Evolutionary conservation across 2,797 vertebrate species (phyloP), one percentile per base, ranked within the genome.

Genomic region (Lates japonicus): DNA sequence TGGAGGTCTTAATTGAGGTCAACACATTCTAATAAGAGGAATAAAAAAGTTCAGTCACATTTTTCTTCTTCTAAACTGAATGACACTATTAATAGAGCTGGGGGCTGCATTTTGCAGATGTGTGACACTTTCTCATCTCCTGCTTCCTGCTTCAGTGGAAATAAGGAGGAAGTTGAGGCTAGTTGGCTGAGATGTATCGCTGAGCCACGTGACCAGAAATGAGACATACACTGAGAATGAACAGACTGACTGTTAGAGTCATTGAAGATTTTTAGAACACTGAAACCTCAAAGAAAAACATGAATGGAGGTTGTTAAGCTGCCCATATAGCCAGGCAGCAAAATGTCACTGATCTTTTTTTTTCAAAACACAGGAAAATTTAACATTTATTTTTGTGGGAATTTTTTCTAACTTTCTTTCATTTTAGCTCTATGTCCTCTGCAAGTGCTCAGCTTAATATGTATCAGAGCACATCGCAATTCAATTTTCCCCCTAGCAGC

Each of bases 121-220:
- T 91, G 86, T 85, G 86, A 92, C 91, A 93, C 84, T 92, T 94
- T 95, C 86, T 92, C 80, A 85, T 92, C 89, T 87, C 71, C 82
- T 86, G 85, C 93, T 95, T 95, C 94, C 94, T 95, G 94, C 88
- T 94, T 95, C 78, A 93, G 85, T 90, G 85, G 94, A 96, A 96
- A 93, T 58, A 20, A 71, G 84, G 88, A 94, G 95, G 95, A 96
- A 95, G 93, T 92, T 91, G 80, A 90, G 83, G 84, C 87, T 55
- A 83, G 90, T 87, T 92, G 88, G 77, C 88, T 83, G 70, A 91
- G 84, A 84, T 77, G 71, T 51, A 76, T 78, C 33, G 81, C 83
- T 65, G 74, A 72, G 87, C 67, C 90, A 93, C 39, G 77, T 94
- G 94, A 94, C 89, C 86, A 88, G 77, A 90, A 71, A 81, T 75